Evolutionary conservation across 2,113 vertebrate species (phyloP).

Genomic region (Coptodon bakossiorum): DNA sequence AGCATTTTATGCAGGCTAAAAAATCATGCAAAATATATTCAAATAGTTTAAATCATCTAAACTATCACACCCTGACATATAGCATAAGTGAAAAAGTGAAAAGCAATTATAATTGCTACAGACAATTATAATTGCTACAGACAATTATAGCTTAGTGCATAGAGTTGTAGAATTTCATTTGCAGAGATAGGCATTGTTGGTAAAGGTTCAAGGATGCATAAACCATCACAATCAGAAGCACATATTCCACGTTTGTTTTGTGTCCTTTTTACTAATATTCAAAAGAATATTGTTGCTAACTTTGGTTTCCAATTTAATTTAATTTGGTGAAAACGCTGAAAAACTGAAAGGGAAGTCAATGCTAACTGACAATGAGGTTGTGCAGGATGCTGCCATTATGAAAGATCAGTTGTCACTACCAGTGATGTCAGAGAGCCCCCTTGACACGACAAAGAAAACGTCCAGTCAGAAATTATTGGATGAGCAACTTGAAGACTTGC

Average conservation of each 20-base stretch:
- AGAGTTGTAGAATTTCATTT: not conserved
- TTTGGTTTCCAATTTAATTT: accelerated
- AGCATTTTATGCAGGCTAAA: not conserved
- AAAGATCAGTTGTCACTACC: not conserved
- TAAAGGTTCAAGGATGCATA: not conserved
- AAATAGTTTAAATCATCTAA: not conserved
- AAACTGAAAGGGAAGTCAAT: not conserved
- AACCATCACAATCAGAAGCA: not conserved
- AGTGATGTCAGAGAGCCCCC: not conserved
- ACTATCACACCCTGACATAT: not conserved
- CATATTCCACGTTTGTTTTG: not conserved
- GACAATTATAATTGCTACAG: no score
- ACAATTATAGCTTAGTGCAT: not conserved
- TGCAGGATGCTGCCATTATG: not conserved
- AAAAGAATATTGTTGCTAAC: not conserved
- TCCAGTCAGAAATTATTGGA: not conserved
- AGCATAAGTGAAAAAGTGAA: not conserved
- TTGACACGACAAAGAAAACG: not conserved
- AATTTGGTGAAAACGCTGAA: not conserved
- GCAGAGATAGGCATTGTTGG: not conserved
- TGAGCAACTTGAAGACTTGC: not conserved
- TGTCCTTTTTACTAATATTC: not conserved
- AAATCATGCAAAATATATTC: not conserved
- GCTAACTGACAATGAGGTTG: not conserved
- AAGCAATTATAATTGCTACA: not conserved